Conservation (phyloP, 2,888 invertebrate species). For the Leptura quadrifasciata region DNA sequence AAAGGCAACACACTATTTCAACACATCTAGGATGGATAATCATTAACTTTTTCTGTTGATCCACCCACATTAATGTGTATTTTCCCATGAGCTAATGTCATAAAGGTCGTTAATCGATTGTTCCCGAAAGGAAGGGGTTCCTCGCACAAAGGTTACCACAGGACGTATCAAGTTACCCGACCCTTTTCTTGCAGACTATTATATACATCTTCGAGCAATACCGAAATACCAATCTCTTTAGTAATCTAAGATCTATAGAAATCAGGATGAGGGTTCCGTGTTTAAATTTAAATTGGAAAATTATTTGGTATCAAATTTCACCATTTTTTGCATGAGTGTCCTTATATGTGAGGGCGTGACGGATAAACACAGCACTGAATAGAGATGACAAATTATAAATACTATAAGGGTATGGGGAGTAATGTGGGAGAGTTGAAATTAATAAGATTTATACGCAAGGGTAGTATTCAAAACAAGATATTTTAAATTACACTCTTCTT, state of each 20-base stretch:
- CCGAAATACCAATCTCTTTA: constrained; percentile 29
- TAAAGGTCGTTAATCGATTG: constrained; percentile 44
- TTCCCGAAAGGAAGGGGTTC: constrained; percentile 40
- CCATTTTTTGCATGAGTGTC: constrained; percentile 32
- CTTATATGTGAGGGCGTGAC: constrained; percentile 35
- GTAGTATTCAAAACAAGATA: not conserved
- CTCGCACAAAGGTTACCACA: constrained; percentile 48
- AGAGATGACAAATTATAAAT: constrained; percentile 43
- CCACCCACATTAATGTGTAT: constrained; percentile 48
- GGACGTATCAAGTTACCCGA: constrained; percentile 47
- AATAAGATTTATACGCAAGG: not conserved
- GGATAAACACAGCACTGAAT: constrained; percentile 33
- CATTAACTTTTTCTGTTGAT: constrained; percentile 48
- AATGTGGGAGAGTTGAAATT: not conserved
- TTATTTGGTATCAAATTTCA: constrained; percentile 37
- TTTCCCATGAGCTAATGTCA: constrained; percentile 49
- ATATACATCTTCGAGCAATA: constrained; percentile 7
- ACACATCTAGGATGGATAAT: constrained; percentile 45
- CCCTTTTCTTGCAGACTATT: constrained; percentile 47
- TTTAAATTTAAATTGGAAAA: constrained; percentile 37
- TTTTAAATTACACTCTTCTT: not conserved
- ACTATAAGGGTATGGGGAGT: not conserved
- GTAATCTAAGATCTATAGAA: constrained; percentile 31
- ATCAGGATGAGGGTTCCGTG: constrained; percentile 21
- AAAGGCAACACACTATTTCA: constrained; percentile 4